Evolutionary conservation across 2,888 invertebrate genomes (phyloP).

Genomic region (Nebria brevicollis): DNA sequence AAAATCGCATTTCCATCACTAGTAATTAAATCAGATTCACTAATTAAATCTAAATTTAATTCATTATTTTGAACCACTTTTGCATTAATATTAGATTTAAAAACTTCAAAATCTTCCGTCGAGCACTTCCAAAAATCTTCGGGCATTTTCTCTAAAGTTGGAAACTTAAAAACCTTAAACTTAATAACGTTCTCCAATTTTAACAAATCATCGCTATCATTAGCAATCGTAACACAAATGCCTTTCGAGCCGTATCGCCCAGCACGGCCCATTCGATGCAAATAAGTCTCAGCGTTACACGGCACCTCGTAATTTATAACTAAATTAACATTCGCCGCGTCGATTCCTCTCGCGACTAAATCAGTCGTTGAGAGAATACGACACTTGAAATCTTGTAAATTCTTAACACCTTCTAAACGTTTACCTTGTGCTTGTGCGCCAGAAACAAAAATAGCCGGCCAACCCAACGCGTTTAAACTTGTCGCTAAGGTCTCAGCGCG

Average conservation of each 20-base stretch:
- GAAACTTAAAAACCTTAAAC: constrained; percentile 65
- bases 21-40: no score
- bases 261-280: constrained; percentile 95
- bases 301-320: constrained; percentile 94
- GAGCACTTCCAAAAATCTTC: constrained; percentile 55
- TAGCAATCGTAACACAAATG: constrained; percentile 78
- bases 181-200: constrained; percentile 67
- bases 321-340: constrained; percentile 91
- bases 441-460: constrained; percentile 81
- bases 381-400: constrained; percentile 82
- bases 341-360: constrained; percentile 92
- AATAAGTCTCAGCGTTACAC: constrained; percentile 80
- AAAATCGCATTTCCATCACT: no score
- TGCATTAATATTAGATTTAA: no score
- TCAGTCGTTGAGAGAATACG: constrained; percentile 92
- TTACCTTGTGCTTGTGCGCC: constrained; percentile 83
- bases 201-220: constrained; percentile 71
- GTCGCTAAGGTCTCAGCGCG: constrained; percentile 84
- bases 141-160: constrained; percentile 55
- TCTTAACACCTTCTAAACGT: constrained; percentile 78
- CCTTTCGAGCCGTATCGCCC: constrained; percentile 93
- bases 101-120: no score
- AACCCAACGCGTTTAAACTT: constrained; percentile 76
- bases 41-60: no score
- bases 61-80: no score